These are phyloP conservation scores for Mus spretus DNA, from an alignment of 2,797 vertebrate genomes.

Conservation along the genomic window DNA sequence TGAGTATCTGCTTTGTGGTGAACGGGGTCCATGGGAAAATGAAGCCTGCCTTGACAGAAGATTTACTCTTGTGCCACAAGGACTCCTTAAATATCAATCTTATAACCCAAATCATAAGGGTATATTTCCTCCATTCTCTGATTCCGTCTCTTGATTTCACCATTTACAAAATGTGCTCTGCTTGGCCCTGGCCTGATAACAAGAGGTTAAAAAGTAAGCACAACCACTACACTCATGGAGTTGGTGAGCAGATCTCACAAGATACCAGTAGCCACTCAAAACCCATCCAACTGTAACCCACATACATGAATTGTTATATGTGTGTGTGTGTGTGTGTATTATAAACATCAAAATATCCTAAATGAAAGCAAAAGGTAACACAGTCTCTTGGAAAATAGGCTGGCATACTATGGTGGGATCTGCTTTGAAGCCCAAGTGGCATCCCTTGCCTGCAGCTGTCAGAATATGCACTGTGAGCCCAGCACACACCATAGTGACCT, in stretches of 20 bases:
- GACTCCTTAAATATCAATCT: not conserved
- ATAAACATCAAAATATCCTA: constrained; percentile 38
- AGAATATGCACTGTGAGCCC: not conserved
- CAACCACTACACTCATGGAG: not conserved
- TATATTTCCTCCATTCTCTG: not conserved
- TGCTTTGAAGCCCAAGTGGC: not conserved
- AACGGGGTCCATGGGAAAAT: not conserved
- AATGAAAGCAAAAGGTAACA: constrained; percentile 26
- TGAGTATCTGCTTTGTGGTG: not conserved
- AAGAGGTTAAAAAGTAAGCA: not conserved
- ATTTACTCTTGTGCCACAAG: not conserved
- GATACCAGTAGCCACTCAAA: not conserved
- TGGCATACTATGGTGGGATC: not conserved
- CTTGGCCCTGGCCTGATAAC: not conserved
- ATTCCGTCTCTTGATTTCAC: not conserved
- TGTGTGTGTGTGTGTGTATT: not conserved
- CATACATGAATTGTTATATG: not conserved
- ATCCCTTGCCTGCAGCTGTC: not conserved
- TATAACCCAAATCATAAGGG: not conserved
- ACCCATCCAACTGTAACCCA: not conserved
- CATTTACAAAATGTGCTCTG: not conserved
- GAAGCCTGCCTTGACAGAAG: not conserved
- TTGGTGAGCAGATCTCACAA: constrained; percentile 9
- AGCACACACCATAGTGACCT: not conserved
- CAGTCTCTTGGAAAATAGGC: not conserved